Conservation (phyloP, 1,140 invertebrate genomes). For the Anadara kagoshimensis region DNA sequence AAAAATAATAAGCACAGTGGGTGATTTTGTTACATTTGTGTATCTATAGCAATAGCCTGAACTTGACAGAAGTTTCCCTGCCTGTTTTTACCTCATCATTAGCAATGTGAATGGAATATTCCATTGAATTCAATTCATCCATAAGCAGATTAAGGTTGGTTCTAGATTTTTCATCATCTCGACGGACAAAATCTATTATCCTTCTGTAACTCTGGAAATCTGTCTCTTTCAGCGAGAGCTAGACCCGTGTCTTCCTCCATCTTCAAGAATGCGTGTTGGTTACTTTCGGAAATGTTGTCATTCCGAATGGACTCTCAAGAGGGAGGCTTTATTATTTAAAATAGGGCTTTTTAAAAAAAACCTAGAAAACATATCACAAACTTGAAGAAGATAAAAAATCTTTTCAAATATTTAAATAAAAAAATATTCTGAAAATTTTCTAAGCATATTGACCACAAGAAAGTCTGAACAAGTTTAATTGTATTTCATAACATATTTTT, state of each 20-base stretch:
- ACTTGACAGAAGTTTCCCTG: no score
- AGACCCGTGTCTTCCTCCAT: constrained; percentile 51
- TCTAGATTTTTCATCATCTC: constrained; percentile 55
- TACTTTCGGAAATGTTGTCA: no score
- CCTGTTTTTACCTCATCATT: constrained; percentile 36
- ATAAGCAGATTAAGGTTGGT: constrained; percentile 62
- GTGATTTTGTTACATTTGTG: no score
- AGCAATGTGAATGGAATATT: constrained; percentile 52
- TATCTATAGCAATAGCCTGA: no score
- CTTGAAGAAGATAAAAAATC: no score
- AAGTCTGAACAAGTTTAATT: no score
- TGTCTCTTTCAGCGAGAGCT: constrained; percentile 42
- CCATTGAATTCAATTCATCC: constrained; percentile 66
- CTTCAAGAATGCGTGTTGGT: background rate
- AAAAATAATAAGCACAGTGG: no score
- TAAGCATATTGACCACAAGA: no score
- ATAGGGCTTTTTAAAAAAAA: background rate
- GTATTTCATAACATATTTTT: no score
- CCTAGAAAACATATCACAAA: no score
- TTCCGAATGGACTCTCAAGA: background rate
- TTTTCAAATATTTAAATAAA: no score
- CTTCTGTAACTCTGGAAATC: constrained; percentile 53
- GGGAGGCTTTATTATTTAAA: background rate
- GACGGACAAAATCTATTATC: constrained; percentile 48
- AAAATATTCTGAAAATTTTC: no score